phyloP scores from a whole-genome alignment of 2,888 invertebrate species.

The Artemia sinica region DNA sequence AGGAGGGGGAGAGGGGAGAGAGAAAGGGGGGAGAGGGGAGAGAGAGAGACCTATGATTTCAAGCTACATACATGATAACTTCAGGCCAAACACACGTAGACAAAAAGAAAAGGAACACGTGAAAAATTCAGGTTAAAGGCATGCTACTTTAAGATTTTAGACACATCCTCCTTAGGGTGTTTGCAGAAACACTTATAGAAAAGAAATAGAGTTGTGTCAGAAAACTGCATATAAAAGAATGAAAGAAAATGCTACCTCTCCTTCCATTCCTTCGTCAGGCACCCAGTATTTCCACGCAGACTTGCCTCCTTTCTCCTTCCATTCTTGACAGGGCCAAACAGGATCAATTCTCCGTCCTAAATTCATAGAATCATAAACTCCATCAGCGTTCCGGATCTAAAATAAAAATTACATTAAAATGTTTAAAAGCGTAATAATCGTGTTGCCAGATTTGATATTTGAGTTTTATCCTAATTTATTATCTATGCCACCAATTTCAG shows the following conservation, averaged over 20 bases:
- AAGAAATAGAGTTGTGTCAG: too few relatives aligned
- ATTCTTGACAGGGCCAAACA: constrained; percentile 78
- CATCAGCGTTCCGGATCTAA: constrained; percentile 44
- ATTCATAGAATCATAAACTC: constrained; percentile 79
- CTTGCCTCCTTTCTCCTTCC: constrained; percentile 68
- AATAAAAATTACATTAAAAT: constrained; percentile 26
- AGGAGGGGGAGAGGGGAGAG: too few relatives aligned
- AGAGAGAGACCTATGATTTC: too few relatives aligned
- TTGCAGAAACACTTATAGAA: too few relatives aligned
- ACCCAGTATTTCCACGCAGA: constrained; percentile 80
- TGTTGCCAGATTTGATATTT: constrained; percentile 18
- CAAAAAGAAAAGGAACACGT: background rate
- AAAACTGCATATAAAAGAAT: background rate
- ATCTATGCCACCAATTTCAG: too few relatives aligned
- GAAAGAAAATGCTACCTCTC: constrained; percentile 54
- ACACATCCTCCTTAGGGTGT: too few relatives aligned
- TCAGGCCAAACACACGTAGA: too few relatives aligned
- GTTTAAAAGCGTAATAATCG: too few relatives aligned
- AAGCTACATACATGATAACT: too few relatives aligned
- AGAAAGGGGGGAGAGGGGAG: too few relatives aligned
- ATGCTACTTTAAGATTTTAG: too few relatives aligned
- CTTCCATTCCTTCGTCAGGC: constrained; percentile 79
- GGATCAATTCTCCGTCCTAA: constrained; percentile 75
- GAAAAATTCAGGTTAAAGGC: too few relatives aligned
- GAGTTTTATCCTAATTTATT: constrained; percentile 12